phyloP scores from a whole-genome alignment of 2,888 invertebrate species.

The Dione juno region DNA sequence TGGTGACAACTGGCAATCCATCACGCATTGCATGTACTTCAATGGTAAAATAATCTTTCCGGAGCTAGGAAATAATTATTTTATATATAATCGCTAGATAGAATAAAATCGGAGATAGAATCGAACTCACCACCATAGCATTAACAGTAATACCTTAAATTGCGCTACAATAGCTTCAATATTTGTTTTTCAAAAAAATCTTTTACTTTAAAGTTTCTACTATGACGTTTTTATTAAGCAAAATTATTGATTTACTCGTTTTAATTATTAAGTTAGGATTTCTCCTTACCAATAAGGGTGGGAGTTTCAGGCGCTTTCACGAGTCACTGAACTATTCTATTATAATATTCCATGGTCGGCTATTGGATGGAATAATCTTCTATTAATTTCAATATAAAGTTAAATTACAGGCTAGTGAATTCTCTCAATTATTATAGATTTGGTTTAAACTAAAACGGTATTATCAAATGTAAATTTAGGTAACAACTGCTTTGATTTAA shows the following conservation, averaged over 20 bases:
- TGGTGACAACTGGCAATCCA: too few species aligned
- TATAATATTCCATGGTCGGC: slow-evolving; percentile 16
- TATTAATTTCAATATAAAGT: slow-evolving; percentile 15
- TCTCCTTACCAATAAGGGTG: slow-evolving; percentile 10
- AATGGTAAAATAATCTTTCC: too few species aligned
- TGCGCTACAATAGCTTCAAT: too few species aligned
- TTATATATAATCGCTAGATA: too few species aligned
- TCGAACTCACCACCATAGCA: too few species aligned
- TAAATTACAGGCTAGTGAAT: slow-evolving; percentile 9
- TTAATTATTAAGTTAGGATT: slow-evolving; percentile 11
- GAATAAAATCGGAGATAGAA: too few species aligned
- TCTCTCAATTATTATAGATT: not conserved
- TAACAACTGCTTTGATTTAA: slow-evolving; percentile 16
- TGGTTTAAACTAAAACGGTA: slow-evolving; percentile 6
- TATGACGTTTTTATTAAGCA: not conserved
- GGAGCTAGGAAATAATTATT: too few species aligned
- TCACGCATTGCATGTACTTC: too few species aligned
- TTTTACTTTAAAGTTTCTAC: too few species aligned
- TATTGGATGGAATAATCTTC: not conserved
- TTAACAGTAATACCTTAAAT: too few species aligned
- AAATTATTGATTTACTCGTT: slow-evolving; percentile 3
- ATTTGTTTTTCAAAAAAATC: too few species aligned
- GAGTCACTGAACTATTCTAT: slow-evolving; percentile 19
- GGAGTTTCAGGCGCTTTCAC: slow-evolving; percentile 16
- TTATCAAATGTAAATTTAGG: slow-evolving; percentile 14